Evolutionary conservation across 35 echinoderm and acorn worm genomes (phyloP).

Genomic region (Acanthaster planci): DNA sequence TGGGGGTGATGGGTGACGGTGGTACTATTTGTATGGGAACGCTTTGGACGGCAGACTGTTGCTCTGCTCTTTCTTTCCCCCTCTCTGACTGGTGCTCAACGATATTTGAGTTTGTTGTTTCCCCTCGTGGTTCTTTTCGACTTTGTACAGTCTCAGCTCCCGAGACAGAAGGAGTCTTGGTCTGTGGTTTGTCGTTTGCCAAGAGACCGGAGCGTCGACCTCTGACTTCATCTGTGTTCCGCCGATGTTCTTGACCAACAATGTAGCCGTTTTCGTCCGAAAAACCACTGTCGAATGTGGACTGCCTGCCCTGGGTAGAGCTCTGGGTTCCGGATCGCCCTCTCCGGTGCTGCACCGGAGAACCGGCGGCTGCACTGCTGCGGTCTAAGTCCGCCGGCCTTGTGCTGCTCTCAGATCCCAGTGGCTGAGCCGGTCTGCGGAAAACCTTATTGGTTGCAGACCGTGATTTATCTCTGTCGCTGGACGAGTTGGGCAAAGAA

Average conservation of each 20-base stretch:
- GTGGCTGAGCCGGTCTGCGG: background rate
- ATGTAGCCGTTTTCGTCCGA: constrained; percentile 87
- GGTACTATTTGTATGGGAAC: background rate
- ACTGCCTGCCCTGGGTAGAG: constrained; percentile 41
- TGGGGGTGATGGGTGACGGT: background rate
- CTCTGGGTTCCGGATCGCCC: constrained; percentile 18
- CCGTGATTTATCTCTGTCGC: background rate
- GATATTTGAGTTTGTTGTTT: background rate
- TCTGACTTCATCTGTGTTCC: background rate
- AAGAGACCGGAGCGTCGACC: background rate
- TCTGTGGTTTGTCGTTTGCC: background rate
- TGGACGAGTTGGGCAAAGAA: background rate
- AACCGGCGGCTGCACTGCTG: background rate
- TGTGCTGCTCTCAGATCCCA: constrained; percentile 36
- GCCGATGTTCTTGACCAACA: background rate
- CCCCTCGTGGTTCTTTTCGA: background rate
- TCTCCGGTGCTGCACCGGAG: constrained; percentile 1
- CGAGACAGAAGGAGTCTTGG: background rate
- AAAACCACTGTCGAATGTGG: constrained; percentile 94
- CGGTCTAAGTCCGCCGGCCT: background rate
- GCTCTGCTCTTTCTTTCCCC: background rate
- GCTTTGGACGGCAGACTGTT: background rate
- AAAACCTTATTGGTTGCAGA: background rate
- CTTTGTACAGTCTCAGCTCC: background rate
- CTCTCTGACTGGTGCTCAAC: background rate